These are phyloP conservation scores for Plectrocnemia conspersa DNA, from an alignment of 1,140 invertebrate species.

Conservation along the genomic window DNA sequence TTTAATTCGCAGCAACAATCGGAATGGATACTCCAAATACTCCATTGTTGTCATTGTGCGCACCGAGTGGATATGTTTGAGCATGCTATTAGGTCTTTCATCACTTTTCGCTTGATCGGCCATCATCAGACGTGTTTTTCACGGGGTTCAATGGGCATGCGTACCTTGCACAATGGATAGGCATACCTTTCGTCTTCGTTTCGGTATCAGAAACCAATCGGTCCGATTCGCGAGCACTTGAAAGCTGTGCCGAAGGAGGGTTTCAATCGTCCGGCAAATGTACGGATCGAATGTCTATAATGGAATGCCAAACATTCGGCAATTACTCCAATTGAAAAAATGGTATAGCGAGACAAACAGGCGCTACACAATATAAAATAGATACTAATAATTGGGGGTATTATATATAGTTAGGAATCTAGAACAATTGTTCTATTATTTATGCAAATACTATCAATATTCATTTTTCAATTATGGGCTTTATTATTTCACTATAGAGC, in stretches of 20 bases:
- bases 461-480: too few species aligned
- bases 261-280: slow-evolving; percentile 15
- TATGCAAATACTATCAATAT: too few species aligned
- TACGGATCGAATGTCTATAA: background rate
- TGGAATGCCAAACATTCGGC: background rate
- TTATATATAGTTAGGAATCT: too few species aligned
- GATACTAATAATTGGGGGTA: too few species aligned
- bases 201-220: background rate
- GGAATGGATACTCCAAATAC: slow-evolving; percentile 28
- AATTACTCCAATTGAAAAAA: too few species aligned
- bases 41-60: slow-evolving; percentile 9
- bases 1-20: slow-evolving; percentile 35
- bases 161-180: slow-evolving; percentile 1
- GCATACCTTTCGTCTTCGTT: background rate
- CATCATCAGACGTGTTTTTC: slow-evolving; percentile 15
- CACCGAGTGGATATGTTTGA: slow-evolving; percentile 22
- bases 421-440: too few species aligned
- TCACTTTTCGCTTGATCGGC: slow-evolving; percentile 23
- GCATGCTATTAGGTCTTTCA: slow-evolving; percentile 22
- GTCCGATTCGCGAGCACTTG: background rate
- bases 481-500: too few species aligned
- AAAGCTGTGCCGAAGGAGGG: slow-evolving; percentile 1
- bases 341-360: background rate
- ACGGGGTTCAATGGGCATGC: slow-evolving; percentile 23
- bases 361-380: too few species aligned